Conservation (phyloP, 2,113 vertebrate species). For the Grantiella picta region DNA sequence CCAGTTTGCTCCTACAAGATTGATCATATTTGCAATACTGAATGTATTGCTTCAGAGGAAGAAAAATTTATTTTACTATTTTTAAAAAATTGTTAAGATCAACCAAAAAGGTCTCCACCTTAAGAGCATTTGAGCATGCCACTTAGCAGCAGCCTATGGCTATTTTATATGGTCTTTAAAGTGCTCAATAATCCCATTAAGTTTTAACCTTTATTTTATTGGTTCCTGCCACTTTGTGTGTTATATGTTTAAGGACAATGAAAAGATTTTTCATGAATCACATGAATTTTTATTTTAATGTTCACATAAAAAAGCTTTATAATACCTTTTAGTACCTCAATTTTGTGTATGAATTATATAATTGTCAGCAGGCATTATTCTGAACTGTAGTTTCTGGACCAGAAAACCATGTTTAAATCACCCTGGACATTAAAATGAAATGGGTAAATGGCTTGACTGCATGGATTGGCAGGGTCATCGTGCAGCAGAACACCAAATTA, state of each 20-base stretch:
- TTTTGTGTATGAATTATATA: not conserved
- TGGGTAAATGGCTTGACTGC: not conserved
- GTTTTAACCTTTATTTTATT: slow-evolving; percentile 34
- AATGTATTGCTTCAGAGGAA: not conserved
- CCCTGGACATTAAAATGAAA: not conserved
- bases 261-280: slow-evolving; percentile 18
- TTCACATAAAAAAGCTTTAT: slow-evolving; percentile 24
- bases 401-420: not conserved
- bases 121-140: not conserved
- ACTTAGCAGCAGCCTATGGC: not conserved
- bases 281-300: slow-evolving; percentile 11
- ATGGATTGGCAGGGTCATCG: not conserved
- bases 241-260: not conserved
- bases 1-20: not conserved
- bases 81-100: not conserved
- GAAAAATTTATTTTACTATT: not conserved
- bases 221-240: not conserved
- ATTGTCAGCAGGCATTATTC: not conserved
- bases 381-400: not conserved
- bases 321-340: not conserved
- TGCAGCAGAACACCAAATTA: not conserved
- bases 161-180: not conserved
- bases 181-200: not conserved
- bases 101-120: not conserved
- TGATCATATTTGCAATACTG: not conserved